A percentile compares a stretch with the other conserved stretches of the same genome.
These are phyloP conservation scores for Elgaria multicarinata DNA, from an alignment of 2,113 vertebrate species.

Conservation along the genomic window DNA sequence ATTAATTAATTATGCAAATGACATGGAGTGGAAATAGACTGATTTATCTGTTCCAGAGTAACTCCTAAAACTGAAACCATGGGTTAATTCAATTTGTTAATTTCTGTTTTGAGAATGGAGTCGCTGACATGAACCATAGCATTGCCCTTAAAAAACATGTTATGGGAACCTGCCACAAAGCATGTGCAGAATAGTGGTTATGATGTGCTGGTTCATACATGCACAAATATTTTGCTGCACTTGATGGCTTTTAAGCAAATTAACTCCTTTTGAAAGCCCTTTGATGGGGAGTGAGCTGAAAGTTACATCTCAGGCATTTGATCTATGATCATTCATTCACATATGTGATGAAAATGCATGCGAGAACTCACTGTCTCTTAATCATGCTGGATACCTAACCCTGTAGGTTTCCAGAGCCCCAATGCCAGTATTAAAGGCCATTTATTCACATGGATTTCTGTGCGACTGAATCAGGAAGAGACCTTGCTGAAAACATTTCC, in stretches of 20 bases:
- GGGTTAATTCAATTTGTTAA: not conserved
- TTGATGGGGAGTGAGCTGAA: not conserved
- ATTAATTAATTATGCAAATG: not conserved
- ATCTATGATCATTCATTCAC: not conserved
- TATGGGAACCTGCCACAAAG: not conserved
- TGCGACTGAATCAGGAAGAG: not conserved
- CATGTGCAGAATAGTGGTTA: not conserved
- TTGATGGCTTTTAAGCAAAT: not conserved
- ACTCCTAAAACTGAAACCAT: not conserved
- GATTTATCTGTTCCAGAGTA: too few species aligned
- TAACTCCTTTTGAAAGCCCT: not conserved
- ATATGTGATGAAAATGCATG: not conserved
- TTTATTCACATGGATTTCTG: conserved; percentile 1
- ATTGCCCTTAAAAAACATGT: not conserved
- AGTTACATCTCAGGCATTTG: not conserved
- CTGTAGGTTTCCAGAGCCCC: not conserved
- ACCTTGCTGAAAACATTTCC: conserved; percentile 22
- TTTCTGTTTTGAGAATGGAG: not conserved
- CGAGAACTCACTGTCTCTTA: not conserved
- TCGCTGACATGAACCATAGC: not conserved
- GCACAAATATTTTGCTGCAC: not conserved
- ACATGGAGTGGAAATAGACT: not conserved
- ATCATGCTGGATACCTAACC: not conserved
- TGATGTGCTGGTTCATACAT: not conserved
- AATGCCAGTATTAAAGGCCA: not conserved